phyloP scores from a whole-genome alignment of 2,113 vertebrate genomes.

The Gobius niger region DNA sequence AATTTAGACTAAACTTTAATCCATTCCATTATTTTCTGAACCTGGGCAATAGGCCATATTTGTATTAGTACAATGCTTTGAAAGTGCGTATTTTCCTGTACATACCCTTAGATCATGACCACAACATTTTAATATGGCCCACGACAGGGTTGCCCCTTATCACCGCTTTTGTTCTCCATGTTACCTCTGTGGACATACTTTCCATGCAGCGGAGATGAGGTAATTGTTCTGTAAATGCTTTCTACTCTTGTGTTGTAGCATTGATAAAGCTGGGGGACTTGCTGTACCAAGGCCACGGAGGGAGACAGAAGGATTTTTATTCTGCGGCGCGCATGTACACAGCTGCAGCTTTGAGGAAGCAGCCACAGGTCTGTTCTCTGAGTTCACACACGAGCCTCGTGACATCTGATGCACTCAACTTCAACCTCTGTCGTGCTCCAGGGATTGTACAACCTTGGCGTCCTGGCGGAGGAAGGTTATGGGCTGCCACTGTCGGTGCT shows the following conservation, averaged over 20 bases:
- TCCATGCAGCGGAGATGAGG: too few relatives aligned
- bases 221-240: background rate
- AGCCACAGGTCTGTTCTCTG: constrained; percentile 74
- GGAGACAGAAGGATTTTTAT: constrained; percentile 51
- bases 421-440: constrained; percentile 33
- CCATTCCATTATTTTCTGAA: too few relatives aligned
- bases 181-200: too few relatives aligned
- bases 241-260: constrained; percentile 55
- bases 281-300: constrained; percentile 53
- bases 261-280: constrained; percentile 79
- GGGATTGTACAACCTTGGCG: constrained; percentile 81
- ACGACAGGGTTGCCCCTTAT: too few relatives aligned
- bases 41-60: too few relatives aligned
- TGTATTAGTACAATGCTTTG: too few relatives aligned
- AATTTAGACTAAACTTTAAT: too few relatives aligned
- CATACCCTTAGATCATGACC: too few relatives aligned
- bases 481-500: constrained; percentile 63
- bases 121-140: too few relatives aligned
- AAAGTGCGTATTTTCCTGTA: too few relatives aligned
- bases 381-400: background rate
- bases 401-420: background rate
- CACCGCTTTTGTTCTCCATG: too few relatives aligned
- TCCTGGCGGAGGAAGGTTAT: constrained; percentile 74
- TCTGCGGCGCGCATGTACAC: constrained; percentile 78
- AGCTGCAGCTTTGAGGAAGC: constrained; percentile 67